Evolutionary conservation across 2,797 vertebrate genomes (phyloP).

Genomic region (Hoplostethus atlanticus): DNA sequence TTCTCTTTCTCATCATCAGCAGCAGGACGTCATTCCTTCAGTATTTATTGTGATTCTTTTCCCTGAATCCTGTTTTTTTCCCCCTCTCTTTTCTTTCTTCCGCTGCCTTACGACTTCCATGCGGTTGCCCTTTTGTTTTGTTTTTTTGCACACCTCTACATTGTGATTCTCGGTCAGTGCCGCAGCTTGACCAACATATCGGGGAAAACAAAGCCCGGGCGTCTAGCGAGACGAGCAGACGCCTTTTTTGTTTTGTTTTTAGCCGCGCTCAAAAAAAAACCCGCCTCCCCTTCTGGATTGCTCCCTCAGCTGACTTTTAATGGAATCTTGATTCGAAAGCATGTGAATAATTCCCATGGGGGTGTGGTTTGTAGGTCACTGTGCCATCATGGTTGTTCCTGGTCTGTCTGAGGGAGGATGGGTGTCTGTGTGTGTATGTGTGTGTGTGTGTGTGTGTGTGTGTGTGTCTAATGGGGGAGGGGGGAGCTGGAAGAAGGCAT

Average conservation of each 20-base stretch:
- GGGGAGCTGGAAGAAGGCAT: constrained; percentile 3
- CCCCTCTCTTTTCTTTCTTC: neutral
- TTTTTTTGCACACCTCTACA: neutral
- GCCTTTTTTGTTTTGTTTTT: constrained; percentile 50
- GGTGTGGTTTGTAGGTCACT: constrained; percentile 83
- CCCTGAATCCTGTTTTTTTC: too few species aligned
- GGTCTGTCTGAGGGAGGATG: constrained; percentile 64
- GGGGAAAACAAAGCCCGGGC: constrained; percentile 29
- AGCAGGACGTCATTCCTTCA: too few species aligned
- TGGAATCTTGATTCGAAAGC: constrained; percentile 75
- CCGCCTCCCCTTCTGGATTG: neutral
- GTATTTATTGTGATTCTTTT: too few species aligned
- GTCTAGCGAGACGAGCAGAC: constrained; percentile 15
- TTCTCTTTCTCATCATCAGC: too few species aligned
- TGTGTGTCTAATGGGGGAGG: constrained; percentile 36
- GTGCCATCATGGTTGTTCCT: constrained; percentile 74
- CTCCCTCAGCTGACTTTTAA: constrained; percentile 69
- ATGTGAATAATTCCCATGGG: constrained; percentile 77
- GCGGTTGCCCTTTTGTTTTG: neutral
- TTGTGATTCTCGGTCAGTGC: constrained; percentile 1
- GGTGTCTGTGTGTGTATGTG: constrained; percentile 20
- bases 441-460: constrained; percentile 21
- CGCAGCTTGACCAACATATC: neutral
- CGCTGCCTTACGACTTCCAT: neutral
- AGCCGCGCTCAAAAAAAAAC: neutral